Percentiles rank a stretch among this genome's conserved stretches.
Evolutionary conservation across 2,113 vertebrate genomes (phyloP).

Genomic region (Mungos mungo): DNA sequence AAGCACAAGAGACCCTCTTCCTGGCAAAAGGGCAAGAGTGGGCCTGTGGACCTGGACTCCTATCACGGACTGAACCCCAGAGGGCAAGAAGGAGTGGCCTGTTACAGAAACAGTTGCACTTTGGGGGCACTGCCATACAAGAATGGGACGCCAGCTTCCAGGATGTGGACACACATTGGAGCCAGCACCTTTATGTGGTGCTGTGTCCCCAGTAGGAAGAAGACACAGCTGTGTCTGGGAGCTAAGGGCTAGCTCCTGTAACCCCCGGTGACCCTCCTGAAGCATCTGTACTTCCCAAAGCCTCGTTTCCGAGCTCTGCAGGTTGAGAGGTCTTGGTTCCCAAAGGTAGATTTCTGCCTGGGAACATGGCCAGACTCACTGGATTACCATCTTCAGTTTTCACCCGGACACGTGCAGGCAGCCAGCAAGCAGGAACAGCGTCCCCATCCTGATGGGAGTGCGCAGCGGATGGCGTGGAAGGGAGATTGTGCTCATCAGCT

Average conservation of each 20-base stretch:
- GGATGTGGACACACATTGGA: too few species aligned
- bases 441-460: background rate
- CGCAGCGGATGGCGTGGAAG: background rate
- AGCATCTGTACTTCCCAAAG: background rate
- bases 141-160: background rate
- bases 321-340: background rate
- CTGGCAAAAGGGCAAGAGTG: background rate
- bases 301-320: background rate
- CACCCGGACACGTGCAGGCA: background rate
- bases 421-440: background rate
- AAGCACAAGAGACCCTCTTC: background rate
- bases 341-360: background rate
- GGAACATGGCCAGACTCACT: background rate
- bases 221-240: background rate
- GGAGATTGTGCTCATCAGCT: background rate
- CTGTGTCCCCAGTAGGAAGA: background rate
- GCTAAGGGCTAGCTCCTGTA: background rate
- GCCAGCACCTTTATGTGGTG: background rate
- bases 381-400: background rate
- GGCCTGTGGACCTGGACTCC: background rate
- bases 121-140: background rate
- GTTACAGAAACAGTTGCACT: background rate
- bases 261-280: background rate
- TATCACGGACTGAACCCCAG: background rate
- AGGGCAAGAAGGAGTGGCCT: background rate